Evolutionary conservation across 2,113 vertebrate genomes (phyloP).

Genomic region (Myrmophylax atrothorax): DNA sequence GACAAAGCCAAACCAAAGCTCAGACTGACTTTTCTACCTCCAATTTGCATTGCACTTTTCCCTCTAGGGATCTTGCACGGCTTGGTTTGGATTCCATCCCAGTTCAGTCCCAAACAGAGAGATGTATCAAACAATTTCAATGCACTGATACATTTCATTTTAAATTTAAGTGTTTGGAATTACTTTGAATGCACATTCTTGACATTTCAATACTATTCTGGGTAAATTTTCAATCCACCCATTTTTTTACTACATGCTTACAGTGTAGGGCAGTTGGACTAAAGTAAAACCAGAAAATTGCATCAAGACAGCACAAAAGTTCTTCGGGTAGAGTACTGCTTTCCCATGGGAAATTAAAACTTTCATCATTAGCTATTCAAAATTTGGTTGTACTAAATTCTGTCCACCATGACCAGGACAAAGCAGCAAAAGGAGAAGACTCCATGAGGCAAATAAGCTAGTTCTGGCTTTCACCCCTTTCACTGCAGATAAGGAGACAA

Average conservation of each 20-base stretch:
- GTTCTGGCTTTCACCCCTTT: neutral
- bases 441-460: neutral
- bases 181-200: neutral
- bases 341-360: neutral
- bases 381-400: neutral
- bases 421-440: neutral
- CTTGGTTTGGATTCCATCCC: slow-evolving; percentile 54
- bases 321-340: neutral
- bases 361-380: neutral
- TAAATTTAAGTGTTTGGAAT: neutral
- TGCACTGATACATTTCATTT: neutral
- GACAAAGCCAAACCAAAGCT: slow-evolving; percentile 51
- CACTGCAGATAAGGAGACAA: neutral
- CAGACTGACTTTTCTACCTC: slow-evolving; percentile 39
- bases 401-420: neutral
- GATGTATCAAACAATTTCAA: slow-evolving; percentile 20
- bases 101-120: slow-evolving; percentile 3
- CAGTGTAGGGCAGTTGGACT: neutral
- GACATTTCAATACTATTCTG: neutral
- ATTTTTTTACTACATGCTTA: neutral
- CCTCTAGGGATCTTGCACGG: slow-evolving; percentile 16
- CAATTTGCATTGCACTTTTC: slow-evolving; percentile 41
- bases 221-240: neutral
- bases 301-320: neutral
- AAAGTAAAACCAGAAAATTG: neutral